Conservation (phyloP, 2,888 invertebrate species). For the Meliscaeva auricollis region DNA sequence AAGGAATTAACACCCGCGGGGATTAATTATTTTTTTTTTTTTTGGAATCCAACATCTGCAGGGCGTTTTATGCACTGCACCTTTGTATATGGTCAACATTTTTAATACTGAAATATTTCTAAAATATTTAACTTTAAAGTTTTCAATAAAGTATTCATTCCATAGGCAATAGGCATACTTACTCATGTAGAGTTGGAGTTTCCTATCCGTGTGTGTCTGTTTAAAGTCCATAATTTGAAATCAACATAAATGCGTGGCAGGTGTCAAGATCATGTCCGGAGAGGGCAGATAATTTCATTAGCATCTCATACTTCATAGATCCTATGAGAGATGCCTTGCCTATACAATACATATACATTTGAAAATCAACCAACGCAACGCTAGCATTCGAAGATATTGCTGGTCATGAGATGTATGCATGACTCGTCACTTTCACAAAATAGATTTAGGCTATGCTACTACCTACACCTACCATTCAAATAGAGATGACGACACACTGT, state of each 20-base stretch:
- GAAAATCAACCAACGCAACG: neutral
- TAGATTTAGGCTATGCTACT: constrained; percentile 6
- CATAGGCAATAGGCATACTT: too few relatives aligned
- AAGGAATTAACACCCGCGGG: too few relatives aligned
- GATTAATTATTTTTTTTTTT: too few relatives aligned
- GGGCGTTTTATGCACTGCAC: too few relatives aligned
- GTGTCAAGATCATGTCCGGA: constrained; percentile 33
- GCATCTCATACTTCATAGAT: constrained; percentile 19
- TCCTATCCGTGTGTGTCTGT: neutral
- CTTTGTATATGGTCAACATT: too few relatives aligned
- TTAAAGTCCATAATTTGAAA: constrained; percentile 11
- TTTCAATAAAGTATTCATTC: too few relatives aligned
- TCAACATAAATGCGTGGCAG: constrained; percentile 18
- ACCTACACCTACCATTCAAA: constrained; percentile 17
- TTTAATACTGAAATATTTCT: too few relatives aligned
- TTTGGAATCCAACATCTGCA: too few relatives aligned
- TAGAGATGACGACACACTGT: constrained; percentile 31
- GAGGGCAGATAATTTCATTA: constrained; percentile 40
- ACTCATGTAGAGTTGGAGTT: too few relatives aligned
- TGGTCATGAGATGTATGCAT: constrained; percentile 24
- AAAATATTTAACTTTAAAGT: too few relatives aligned
- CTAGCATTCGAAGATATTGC: neutral
- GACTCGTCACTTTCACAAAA: constrained; percentile 35
- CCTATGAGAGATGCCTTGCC: neutral
- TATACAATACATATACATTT: neutral